Base-by-base conservation (phyloP, 2,888 invertebrate species). In the Helleia helle region DNA sequence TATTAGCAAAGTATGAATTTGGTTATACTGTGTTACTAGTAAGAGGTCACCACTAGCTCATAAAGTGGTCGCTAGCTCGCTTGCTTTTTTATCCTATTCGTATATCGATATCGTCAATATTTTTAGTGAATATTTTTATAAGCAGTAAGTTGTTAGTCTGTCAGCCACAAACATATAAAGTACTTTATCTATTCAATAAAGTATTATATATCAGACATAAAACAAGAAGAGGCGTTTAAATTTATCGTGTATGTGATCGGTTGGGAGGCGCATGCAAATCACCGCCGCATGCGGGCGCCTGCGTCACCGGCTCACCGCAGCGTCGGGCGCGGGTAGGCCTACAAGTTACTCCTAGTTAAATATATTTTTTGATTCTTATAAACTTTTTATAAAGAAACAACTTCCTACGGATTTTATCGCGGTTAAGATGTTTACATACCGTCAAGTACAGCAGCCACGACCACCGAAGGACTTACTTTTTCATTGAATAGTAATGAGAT, bases 241-340 rank as follows among this genome's bases (percentile, higher is more conserved):
- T 26, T 38, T 44, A 48, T 50, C 46, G 42, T 25, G 30, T 14
- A 41, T 42, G 14, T 39, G 42, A 48, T 49, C 42, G 34, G 50
- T 51, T 50, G 55, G 55, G 62, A 65, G 65, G 63, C 64, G 73
- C 73, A 81, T 81, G 80, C 80, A 80, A 83, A 83, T 83, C 81
- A 80, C 69, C 73, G 71, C 71, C 48, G 43, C 58, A 74, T 73
- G 72, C 74, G 79, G 77, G 76, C 57, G 47, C 52, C 42, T 56
- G 47, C 49, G 56, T 56, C 61, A 46, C 38, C 44, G 8, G 28
- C 45, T 39, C 43, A 65, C 63, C 58, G 52, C 56, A 55, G 43
- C 18, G 18, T 5, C 46, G 18, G 18, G 44, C 54, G 50, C 56
- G 50, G 48, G 43, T 38, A 53, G 45, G 65, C 57, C 62, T 52